These are phyloP conservation scores for Melolontha melolontha DNA, from an alignment of 2,888 invertebrate species.

Conservation along the genomic window DNA sequence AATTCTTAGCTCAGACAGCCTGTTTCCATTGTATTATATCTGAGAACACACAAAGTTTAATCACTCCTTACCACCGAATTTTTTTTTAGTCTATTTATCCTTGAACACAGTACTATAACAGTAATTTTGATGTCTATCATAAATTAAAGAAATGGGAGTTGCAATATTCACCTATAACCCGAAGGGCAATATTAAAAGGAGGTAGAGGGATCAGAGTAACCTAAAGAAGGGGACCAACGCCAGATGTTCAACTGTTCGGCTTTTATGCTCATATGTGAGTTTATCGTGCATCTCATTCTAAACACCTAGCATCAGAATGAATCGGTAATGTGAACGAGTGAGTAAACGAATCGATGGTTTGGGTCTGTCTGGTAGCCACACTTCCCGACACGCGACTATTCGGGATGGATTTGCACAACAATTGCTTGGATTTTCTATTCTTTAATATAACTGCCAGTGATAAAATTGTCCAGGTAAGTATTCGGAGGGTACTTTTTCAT, in stretches of 20 bases:
- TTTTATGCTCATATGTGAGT: slow-evolving; percentile 52
- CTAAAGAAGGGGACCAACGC: slow-evolving; percentile 49
- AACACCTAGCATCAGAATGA: slow-evolving; percentile 43
- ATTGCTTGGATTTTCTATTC: slow-evolving; percentile 62
- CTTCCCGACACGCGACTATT: slow-evolving; percentile 63
- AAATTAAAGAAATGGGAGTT: slow-evolving; percentile 48
- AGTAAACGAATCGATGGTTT: slow-evolving; percentile 59
- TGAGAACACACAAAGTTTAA: slow-evolving; percentile 34
- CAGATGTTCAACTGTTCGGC: slow-evolving; percentile 59
- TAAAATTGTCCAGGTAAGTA: slow-evolving; percentile 46
- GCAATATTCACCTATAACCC: slow-evolving; percentile 51
- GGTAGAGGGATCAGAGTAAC: slow-evolving; percentile 47
- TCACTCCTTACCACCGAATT: slow-evolving; percentile 31
- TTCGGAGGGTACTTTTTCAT: slow-evolving; percentile 18
- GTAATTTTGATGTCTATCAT: slow-evolving; percentile 43
- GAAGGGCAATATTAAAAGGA: slow-evolving; percentile 49
- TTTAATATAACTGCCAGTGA: slow-evolving; percentile 60
- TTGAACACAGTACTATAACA: slow-evolving; percentile 30
- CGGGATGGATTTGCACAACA: slow-evolving; percentile 64
- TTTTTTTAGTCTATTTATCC: slow-evolving; percentile 33
- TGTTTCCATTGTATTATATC: slow-evolving; percentile 19
- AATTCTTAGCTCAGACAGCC: slow-evolving; percentile 14
- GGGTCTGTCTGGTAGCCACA: slow-evolving; percentile 65
- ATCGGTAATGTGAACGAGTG: slow-evolving; percentile 49
- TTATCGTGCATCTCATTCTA: slow-evolving; percentile 49